Evolutionary conservation across 2,113 vertebrate species (phyloP), one percentile per base, ranked within the genome.

Genomic region (Lycaon pictus): DNA sequence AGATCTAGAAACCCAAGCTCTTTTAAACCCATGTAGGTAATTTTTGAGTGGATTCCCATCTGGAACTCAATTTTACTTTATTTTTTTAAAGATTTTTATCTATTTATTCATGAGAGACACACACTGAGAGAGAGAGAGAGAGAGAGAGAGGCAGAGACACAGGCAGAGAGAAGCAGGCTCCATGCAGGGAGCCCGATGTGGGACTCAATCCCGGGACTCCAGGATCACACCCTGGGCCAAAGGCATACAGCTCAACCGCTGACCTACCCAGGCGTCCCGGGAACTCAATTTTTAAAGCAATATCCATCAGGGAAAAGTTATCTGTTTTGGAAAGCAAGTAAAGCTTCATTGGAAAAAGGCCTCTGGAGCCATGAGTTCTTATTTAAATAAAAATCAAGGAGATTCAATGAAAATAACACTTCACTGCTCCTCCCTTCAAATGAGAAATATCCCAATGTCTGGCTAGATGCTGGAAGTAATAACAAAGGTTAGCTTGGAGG

Each of bases 281-380:
- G 43, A 43, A 43, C 43, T 43, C 43, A 43, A 43, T 43, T 43
- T 96, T 98, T 97, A 56, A 91, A 37, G 60, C 56, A 89, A 81
- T 71, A 15, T 95, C 65, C 4, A 53, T 83, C 63, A 97, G 72
- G 92, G 37, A 95, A 97, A 97, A 90, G 91, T 88, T 82, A 84
- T 3, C 88, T 83, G 60, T 29, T 97, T 95, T 95, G 37, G 58
- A 96, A 80, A 96, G 0, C 27, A 92, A 97, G 79, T 93, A 93
- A 95, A 7, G 0, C 55, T 23, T 95, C 95, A 48, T 11, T 43
- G 90, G 95, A 93, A 97, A 93, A 95, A 93, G 82, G 35, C 32
- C 95, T 74, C 80, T 32, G 60, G 22, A 62, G 25, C 74, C 90
- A 92, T 81, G 77, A 56, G 77, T 84, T 95, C 17, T 93, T 86